Conservation (phyloP, 1,140 invertebrate species). For the Anoplolepis gracilipes region DNA sequence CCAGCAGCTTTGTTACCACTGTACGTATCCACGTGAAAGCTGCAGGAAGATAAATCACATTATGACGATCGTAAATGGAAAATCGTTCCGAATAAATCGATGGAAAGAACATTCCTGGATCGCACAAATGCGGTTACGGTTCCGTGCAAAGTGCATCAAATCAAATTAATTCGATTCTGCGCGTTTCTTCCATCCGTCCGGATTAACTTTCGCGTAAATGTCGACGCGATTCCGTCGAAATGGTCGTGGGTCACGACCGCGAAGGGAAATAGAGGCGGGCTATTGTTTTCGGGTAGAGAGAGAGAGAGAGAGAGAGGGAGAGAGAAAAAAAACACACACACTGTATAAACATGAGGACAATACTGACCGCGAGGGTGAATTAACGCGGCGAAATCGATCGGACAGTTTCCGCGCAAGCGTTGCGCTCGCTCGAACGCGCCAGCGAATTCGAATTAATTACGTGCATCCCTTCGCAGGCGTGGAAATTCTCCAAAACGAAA, state of each 20-base stretch:
- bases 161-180: conserved; percentile 21
- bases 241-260: background rate
- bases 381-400: conserved; percentile 38
- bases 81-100: conserved; percentile 29
- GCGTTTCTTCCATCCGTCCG: conserved; percentile 3
- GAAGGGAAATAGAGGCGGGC: background rate
- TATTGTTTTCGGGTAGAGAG: background rate
- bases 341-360: conserved; percentile 14
- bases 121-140: background rate
- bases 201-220: background rate
- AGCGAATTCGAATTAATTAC: conserved; percentile 53
- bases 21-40: conserved; percentile 5
- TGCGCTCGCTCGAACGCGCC: background rate
- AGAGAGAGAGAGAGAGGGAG: background rate
- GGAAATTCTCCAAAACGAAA: conserved; percentile 36
- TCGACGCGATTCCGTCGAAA: background rate
- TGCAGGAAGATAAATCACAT: conserved; percentile 49
- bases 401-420: conserved; percentile 7
- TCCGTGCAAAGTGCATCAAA: conserved; percentile 26
- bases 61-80: conserved; percentile 29
- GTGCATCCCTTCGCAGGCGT: background rate
- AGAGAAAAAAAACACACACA: background rate
- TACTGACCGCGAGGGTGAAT: conserved; percentile 16
- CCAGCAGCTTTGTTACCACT: background rate
- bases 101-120: conserved; percentile 24